Base-by-base conservation (phyloP, 2,888 invertebrate species). In the Tenthredo notha region DNA sequence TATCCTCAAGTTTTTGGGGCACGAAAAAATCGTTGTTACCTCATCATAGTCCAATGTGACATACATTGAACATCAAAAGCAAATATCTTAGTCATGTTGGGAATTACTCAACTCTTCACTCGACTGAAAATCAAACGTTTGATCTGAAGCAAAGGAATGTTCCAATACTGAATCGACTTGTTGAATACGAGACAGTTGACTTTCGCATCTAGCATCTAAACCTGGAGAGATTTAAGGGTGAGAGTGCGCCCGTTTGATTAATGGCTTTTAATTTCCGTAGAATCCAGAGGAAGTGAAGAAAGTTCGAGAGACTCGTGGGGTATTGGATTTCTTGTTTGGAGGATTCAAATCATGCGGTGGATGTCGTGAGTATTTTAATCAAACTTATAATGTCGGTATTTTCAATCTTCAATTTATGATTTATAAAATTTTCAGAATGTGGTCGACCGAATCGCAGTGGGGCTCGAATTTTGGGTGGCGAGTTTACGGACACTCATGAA, bases 401-500 rank as follows among this genome's bases (percentile, higher is more conserved):
- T 21, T n/a, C 6, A 25, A 37, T 12, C 21, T 61, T 54, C 29
- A 4, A 50, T 50, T 54, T 9, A 29, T 29, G 12, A 47, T 15
- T 15, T 12, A 74, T 25, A 25, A 25, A 43, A 43, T 67, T 67
- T 67, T 5, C 77, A 95, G 95, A 91, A 87, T 94, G 95, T 88
- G 94, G 94, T n/a, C 90, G 94, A 86, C 91, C 94, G 12, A 94
- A 94, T 90, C 91, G 94, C 25, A 91, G 91, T 78, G 93, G 93
- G 33, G 89, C 90, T 2, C 91, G 94, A 12, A 89, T 94, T 1
- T 87, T 94, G 15, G 95, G 94, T 0, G 95, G 95, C 2, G 95
- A 95, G 89, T 92, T 90, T 83, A 92, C 94, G 25, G 91, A 92
- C 61, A 92, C 94, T 0, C 94, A 95, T 87, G 95, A 95, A 89